phyloP scores from a whole-genome alignment of 2,888 invertebrate species.

The Drosophila rubida region DNA sequence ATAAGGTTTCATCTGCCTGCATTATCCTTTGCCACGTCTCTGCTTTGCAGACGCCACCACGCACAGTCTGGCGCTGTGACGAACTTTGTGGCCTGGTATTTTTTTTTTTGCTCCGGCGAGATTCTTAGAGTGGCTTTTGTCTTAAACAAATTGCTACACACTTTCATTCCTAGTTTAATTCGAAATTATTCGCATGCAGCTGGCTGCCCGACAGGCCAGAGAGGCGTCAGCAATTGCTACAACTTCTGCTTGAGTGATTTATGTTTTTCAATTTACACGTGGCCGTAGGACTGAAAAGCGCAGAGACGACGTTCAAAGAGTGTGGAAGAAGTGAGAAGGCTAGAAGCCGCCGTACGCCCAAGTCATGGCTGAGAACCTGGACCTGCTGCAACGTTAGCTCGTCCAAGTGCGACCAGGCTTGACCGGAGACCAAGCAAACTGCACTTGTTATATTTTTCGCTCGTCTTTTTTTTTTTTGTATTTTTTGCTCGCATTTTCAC shows the following conservation, averaged over 20 bases:
- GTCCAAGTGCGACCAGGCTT: constrained; percentile 44
- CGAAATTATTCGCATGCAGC: constrained; percentile 72
- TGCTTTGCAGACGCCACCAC: not conserved
- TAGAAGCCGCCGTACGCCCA: too few species aligned
- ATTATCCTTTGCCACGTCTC: constrained; percentile 11
- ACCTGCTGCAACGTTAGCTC: constrained; percentile 10
- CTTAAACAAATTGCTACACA: constrained; percentile 78
- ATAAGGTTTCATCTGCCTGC: constrained; percentile 46
- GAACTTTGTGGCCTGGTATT: constrained; percentile 56
- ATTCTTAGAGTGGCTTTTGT: constrained; percentile 67
- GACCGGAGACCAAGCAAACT: constrained; percentile 31
- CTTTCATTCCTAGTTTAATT: constrained; percentile 75
- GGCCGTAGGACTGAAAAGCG: not conserved
- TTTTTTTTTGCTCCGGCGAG: constrained; percentile 3
- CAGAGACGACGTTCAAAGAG: not conserved
- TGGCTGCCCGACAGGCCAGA: constrained; percentile 1
- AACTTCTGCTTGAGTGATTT: constrained; percentile 82
- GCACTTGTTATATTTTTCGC: constrained; percentile 40
- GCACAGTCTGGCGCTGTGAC: constrained; percentile 26
- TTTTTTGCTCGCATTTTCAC: constrained; percentile 31
- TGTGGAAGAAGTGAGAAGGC: not conserved
- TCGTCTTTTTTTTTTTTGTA: constrained; percentile 24
- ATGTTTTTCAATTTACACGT: constrained; percentile 81
- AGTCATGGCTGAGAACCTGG: constrained; percentile 48
- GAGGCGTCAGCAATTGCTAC: constrained; percentile 33